A percentile compares a stretch with the other conserved stretches of the same genome.
Conservation (phyloP, 2,797 vertebrate genomes). For the Acanthurus lineatus region DNA sequence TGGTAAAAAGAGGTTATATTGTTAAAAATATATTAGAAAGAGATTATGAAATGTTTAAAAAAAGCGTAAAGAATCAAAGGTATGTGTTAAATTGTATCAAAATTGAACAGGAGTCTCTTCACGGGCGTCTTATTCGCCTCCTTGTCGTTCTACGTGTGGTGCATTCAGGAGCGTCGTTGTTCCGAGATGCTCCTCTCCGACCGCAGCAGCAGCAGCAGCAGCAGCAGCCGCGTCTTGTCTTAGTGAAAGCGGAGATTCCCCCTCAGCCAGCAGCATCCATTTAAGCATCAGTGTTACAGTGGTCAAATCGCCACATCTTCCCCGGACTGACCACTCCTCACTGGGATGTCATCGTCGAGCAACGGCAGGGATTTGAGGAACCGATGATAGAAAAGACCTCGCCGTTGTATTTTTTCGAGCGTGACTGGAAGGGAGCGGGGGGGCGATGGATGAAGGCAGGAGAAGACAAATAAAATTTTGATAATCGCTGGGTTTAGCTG, state of each 20-base stretch:
- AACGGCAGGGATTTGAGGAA: slow-evolving; percentile 8
- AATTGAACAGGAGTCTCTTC: slow-evolving; percentile 17
- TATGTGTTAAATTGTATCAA: too few relatives aligned
- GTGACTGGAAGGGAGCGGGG: slow-evolving; percentile 41
- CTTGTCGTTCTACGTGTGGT: slow-evolving; percentile 32
- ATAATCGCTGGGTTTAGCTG: slow-evolving; percentile 54
- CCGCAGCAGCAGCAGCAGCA: slow-evolving; percentile 32
- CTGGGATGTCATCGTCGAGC: slow-evolving; percentile 55
- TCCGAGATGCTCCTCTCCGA: background rate
- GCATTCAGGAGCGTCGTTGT: slow-evolving; percentile 63
- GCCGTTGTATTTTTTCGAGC: slow-evolving; percentile 12
- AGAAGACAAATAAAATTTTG: slow-evolving; percentile 63
- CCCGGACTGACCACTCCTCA: slow-evolving; percentile 28
- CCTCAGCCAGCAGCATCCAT: slow-evolving; percentile 68
- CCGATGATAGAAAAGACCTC: background rate
- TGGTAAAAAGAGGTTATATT: background rate
- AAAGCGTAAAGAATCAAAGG: too few relatives aligned
- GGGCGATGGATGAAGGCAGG: slow-evolving; percentile 60
- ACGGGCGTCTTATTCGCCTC: background rate
- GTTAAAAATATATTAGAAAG: background rate
- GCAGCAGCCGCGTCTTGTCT: slow-evolving; percentile 31
- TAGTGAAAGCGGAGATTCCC: slow-evolving; percentile 53
- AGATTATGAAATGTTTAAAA: too few relatives aligned
- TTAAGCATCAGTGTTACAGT: slow-evolving; percentile 54
- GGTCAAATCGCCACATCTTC: slow-evolving; percentile 44